Conservation (phyloP, 2,888 invertebrate genomes). For the Rhaphigaster nebulosa region DNA sequence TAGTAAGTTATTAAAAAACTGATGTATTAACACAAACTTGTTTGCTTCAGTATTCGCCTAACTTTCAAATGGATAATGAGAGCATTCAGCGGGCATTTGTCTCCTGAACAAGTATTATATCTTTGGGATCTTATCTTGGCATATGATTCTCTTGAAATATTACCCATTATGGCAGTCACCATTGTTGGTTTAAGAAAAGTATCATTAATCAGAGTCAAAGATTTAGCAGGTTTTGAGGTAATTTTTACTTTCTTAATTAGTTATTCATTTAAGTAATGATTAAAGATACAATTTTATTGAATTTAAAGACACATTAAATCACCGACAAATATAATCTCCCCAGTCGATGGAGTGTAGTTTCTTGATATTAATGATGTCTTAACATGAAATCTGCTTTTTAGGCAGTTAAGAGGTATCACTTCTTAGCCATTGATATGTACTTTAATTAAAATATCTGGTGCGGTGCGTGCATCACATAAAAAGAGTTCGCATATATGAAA, state of each 20-base stretch:
- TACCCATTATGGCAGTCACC: slow-evolving; percentile 87
- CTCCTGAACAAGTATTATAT: slow-evolving; percentile 90
- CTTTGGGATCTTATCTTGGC: slow-evolving; percentile 95
- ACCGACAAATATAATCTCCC: too few species aligned
- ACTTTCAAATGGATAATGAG: slow-evolving; percentile 98
- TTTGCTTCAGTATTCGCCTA: slow-evolving; percentile 79
- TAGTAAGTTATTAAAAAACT: neutral
- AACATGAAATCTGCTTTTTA: too few species aligned
- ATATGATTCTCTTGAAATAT: slow-evolving; percentile 91
- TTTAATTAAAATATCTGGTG: too few species aligned
- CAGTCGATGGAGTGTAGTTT: too few species aligned
- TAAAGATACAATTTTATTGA: neutral
- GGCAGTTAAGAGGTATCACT: too few species aligned
- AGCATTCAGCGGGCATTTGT: slow-evolving; percentile 94
- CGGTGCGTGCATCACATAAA: too few species aligned
- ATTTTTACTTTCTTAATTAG: neutral
- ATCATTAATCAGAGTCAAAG: slow-evolving; percentile 82
- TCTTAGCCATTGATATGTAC: too few species aligned
- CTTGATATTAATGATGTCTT: too few species aligned
- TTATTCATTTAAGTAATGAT: neutral
- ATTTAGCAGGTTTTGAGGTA: slow-evolving; percentile 83
- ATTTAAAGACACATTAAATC: neutral
- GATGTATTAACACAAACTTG: neutral
- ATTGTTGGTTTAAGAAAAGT: slow-evolving; percentile 89
- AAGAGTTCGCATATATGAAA: too few species aligned